Conservation (phyloP, 1,140 invertebrate genomes). For the Lamellibrachia luymesi region DNA sequence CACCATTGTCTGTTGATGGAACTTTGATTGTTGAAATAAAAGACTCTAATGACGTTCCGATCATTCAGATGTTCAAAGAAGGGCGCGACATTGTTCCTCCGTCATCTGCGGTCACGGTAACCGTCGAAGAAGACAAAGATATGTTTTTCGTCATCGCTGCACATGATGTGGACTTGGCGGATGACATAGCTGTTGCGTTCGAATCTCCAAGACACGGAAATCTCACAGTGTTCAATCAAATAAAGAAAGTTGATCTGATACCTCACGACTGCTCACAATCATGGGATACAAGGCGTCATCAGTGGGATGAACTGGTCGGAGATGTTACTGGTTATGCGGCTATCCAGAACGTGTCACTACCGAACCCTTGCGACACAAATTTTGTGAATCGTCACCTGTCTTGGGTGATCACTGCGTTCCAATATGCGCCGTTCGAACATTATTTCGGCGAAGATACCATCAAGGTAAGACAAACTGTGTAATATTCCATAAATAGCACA, state of each 20-base stretch:
- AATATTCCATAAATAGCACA: too few species aligned
- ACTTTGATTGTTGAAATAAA: not conserved
- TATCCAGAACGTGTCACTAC: not conserved
- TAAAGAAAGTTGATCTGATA: not conserved
- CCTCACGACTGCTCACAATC: not conserved
- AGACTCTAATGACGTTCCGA: not conserved
- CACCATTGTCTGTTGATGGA: not conserved
- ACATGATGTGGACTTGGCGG: not conserved
- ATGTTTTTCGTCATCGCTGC: not conserved
- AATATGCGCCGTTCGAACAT: not conserved
- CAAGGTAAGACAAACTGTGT: not conserved
- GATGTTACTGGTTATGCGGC: not conserved
- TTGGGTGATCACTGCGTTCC: not conserved
- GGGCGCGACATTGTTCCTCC: not conserved
- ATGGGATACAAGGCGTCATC: not conserved
- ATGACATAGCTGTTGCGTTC: not conserved
- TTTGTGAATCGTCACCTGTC: not conserved
- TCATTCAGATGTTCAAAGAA: not conserved
- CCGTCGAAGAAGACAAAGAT: not conserved
- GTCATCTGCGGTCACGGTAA: not conserved
- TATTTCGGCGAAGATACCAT: not conserved
- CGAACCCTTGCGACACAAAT: not conserved
- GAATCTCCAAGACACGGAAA: not conserved
- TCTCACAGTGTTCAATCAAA: not conserved
- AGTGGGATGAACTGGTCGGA: not conserved